Evolutionary conservation across 2,113 vertebrate genomes (phyloP), one percentile per base, ranked within the genome.

Genomic region (Oncorhynchus clarkii): DNA sequence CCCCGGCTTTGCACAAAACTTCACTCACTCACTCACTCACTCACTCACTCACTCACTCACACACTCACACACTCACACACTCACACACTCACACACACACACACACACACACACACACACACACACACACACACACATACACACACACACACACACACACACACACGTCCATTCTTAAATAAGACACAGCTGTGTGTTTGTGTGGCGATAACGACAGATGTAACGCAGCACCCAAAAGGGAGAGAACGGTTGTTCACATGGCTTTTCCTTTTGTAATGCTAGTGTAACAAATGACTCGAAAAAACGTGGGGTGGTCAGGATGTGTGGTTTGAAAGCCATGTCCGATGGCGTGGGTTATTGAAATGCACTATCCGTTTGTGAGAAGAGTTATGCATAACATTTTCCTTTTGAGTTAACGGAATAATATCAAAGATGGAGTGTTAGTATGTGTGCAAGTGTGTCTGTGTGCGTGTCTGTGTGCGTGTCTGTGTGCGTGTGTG

Each of bases 1-100:
- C 77, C 80, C 82, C 82, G 78, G 14, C 27, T 34, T 18, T 18
- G 14, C 16, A 12, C 12, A 13, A 6, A 57, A 20, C 18, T 13
- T 54, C 51, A 5, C 51, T 4, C 51, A 6, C 51, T 1, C 51
- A 5, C 26, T 26, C 51, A 54, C 51, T 14, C 51, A 54, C 51
- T 16, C 51, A 54, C 12, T 14, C 51, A 54, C 51, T 4, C 16
- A 54, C 51, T 16, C 51, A 18, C 51, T 14, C 51, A 54, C 51
- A 3, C 51, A 54, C 12, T 14, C 51, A 57, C 51, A 1, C 51
- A 54, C 51, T 16, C 51, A 54, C 51, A 0, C 51, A 54, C 12
- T 14, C 51, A 54, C 51, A 1, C 16, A 54, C 51, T 4, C 51
- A 18, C 51, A 18, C 51, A 54, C 51, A 18, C 51, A 54, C 51